Percentiles rank a stretch among this genome's conserved stretches.
Conservation (phyloP, 2,113 vertebrate genomes). For the Nansenia antarctica region DNA sequence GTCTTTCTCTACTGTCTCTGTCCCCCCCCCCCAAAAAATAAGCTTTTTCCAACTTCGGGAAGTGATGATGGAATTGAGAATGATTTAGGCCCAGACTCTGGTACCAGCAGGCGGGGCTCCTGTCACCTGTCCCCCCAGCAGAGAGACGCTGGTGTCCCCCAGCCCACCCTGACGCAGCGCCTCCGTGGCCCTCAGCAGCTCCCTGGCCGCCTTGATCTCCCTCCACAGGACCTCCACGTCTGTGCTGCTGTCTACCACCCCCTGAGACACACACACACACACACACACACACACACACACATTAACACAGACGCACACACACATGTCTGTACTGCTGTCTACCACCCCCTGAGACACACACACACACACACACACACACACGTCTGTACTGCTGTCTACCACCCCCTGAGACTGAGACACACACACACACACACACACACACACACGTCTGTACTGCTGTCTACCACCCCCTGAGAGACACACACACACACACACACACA, state of each 20-base stretch:
- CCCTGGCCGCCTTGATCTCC: conserved; percentile 73
- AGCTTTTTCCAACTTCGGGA: too few relatives aligned
- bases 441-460: too few relatives aligned
- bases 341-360: too few relatives aligned
- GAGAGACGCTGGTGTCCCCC: conserved; percentile 38
- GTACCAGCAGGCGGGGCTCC: neutral
- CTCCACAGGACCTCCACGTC: conserved; percentile 69
- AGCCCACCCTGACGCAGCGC: conserved; percentile 47
- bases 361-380: too few relatives aligned
- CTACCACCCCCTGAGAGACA: too few relatives aligned
- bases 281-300: conserved; percentile 15
- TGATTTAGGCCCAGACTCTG: neutral
- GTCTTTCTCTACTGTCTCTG: too few relatives aligned
- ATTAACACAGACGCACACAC: too few relatives aligned
- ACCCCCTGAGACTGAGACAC: neutral
- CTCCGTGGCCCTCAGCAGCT: conserved; percentile 62
- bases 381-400: neutral
- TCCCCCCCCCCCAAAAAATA: too few relatives aligned
- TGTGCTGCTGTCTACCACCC: conserved; percentile 64
- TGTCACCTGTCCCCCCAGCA: conserved; percentile 60
- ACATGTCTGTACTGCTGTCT: too few relatives aligned
- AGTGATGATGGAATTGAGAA: neutral
- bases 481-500: too few relatives aligned
- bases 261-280: conserved; percentile 13
- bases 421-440: conserved; percentile 5